Conservation (phyloP, 2,888 invertebrate genomes). For the Onthophagus sagittarius region DNA sequence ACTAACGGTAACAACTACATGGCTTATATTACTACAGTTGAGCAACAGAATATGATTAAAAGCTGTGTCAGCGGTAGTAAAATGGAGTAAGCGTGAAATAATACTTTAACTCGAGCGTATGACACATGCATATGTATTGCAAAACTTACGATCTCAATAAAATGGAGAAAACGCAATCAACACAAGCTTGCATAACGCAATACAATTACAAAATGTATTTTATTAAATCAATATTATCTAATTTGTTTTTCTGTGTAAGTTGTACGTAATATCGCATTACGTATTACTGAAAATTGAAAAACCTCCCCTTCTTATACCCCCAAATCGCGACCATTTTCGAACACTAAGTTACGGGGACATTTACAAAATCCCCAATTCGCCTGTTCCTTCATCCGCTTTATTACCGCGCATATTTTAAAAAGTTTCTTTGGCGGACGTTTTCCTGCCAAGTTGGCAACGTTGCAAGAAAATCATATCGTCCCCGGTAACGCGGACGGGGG, state of each 20-base stretch:
- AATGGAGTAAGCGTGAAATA: neutral
- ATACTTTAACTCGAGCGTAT: neutral
- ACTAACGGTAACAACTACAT: neutral
- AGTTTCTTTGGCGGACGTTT: neutral
- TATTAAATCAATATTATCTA: neutral
- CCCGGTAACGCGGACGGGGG: neutral
- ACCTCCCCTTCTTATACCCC: neutral
- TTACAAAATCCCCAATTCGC: conserved; percentile 7
- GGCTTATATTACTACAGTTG: neutral
- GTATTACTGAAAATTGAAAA: neutral
- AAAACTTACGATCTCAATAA: neutral
- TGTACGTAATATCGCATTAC: neutral
- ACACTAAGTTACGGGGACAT: neutral
- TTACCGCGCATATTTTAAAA: conserved; percentile 10
- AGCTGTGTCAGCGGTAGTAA: neutral
- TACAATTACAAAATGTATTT: neutral
- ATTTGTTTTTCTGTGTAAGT: neutral
- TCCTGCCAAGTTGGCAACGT: conserved; percentile 12
- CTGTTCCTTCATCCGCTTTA: conserved; percentile 7
- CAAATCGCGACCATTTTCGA: neutral
- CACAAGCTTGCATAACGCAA: neutral
- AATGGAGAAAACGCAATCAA: neutral
- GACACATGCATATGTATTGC: neutral
- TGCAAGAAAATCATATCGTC: conserved; percentile 2
- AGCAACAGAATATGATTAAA: neutral